A percentile compares a stretch with the other conserved stretches of the same genome.
phyloP scores from a whole-genome alignment of 1,140 invertebrate species.

The Radopholus similis region DNA sequence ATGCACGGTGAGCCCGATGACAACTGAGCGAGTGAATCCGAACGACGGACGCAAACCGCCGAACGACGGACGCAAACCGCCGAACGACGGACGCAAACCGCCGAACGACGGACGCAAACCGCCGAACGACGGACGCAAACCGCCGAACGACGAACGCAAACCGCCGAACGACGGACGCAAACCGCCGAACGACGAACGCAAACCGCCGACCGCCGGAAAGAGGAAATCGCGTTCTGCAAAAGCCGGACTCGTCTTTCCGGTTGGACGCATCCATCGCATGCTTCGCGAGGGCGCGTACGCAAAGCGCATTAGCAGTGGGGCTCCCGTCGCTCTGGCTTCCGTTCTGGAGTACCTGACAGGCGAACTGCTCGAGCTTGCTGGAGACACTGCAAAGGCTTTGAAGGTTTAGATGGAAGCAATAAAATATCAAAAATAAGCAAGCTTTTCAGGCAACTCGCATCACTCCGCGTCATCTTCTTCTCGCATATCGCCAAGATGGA shows the following conservation, averaged over 20 bases:
- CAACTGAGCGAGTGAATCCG: too few species aligned
- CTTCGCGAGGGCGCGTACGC: constrained; percentile 63
- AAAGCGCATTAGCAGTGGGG: constrained; percentile 64
- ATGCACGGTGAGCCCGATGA: too few species aligned
- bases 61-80: too few species aligned
- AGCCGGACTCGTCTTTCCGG: constrained; percentile 72
- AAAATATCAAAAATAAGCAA: background rate
- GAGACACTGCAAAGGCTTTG: constrained; percentile 69
- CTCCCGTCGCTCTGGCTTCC: constrained; percentile 66
- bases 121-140: too few species aligned
- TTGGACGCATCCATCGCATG: constrained; percentile 65
- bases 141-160: too few species aligned
- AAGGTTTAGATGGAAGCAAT: constrained; percentile 61
- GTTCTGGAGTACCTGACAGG: constrained; percentile 66
- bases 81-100: too few species aligned
- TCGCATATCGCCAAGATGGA: constrained; percentile 48
- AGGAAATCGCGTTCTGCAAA: background rate
- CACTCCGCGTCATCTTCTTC: background rate
- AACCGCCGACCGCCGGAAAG: too few species aligned
- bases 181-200: too few species aligned
- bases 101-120: too few species aligned
- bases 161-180: too few species aligned
- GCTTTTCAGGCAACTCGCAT: background rate
- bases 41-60: too few species aligned
- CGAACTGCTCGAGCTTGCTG: constrained; percentile 66